Conservation (phyloP, 2,113 vertebrate species). For the Capreolus pygargus region DNA sequence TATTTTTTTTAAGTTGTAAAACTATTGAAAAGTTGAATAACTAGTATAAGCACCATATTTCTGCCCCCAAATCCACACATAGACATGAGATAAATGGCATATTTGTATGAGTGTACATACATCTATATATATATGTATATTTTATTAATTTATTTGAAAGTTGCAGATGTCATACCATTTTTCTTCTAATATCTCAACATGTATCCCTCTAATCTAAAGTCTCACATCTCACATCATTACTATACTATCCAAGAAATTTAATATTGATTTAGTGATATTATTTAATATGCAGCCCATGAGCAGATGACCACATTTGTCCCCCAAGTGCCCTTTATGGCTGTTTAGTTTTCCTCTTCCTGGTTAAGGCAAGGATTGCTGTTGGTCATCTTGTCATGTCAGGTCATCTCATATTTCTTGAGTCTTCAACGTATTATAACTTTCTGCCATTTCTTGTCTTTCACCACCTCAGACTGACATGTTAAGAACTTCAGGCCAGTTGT, state of each 20-base stretch:
- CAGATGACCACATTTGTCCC: no score
- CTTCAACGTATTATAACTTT: neutral
- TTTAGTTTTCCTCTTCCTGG: neutral
- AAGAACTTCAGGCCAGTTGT: neutral
- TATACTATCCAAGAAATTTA: rapidly evolving
- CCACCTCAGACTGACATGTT: neutral
- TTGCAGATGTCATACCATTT: neutral
- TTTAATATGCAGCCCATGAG: neutral
- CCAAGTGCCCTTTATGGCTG: no score
- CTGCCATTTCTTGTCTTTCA: neutral
- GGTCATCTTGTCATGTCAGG: neutral
- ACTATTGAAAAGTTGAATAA: neutral
- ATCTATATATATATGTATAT: rapidly evolving
- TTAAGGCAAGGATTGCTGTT: neutral
- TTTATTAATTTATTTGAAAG: neutral
- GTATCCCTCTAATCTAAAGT: neutral
- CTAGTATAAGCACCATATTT: neutral
- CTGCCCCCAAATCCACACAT: neutral
- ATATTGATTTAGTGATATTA: neutral
- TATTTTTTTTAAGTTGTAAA: neutral
- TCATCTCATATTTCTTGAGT: neutral
- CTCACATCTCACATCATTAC: neutral
- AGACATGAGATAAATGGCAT: neutral
- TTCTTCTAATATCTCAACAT: neutral
- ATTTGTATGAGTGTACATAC: neutral